phyloP scores from a whole-genome alignment of 2,797 vertebrate genomes.

The Eupleurogrammus muticus region DNA sequence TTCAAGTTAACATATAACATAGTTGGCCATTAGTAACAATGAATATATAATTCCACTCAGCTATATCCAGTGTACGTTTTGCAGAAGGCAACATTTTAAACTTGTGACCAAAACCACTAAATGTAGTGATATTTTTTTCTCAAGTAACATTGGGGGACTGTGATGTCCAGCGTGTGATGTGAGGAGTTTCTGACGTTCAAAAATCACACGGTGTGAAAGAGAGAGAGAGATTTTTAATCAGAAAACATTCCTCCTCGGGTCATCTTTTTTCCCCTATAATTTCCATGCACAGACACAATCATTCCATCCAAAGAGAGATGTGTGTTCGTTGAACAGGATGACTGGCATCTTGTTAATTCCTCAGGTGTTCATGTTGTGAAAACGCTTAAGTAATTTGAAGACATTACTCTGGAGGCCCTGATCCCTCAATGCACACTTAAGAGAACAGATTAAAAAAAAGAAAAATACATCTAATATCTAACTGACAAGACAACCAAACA shows the following conservation, averaged over 20 bases:
- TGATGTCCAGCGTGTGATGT: background rate
- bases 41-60: background rate
- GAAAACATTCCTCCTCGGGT: background rate
- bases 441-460: no score
- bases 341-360: constrained; percentile 8
- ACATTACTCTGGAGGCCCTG: background rate
- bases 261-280: background rate
- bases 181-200: no score
- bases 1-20: background rate
- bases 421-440: no score
- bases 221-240: background rate
- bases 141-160: background rate
- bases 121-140: background rate
- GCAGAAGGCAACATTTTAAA: background rate
- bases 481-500: background rate
- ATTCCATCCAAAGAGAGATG: constrained; percentile 37
- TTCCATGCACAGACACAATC: constrained; percentile 11
- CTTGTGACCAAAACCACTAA: background rate
- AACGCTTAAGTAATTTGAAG: background rate
- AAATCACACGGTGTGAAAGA: background rate
- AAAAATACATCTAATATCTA: background rate
- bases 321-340: background rate
- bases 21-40: background rate
- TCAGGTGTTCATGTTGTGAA: constrained; percentile 38
- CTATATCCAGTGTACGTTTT: background rate